Base-by-base conservation (phyloP, 2,797 vertebrate genomes). In the Fringilla coelebs region DNA sequence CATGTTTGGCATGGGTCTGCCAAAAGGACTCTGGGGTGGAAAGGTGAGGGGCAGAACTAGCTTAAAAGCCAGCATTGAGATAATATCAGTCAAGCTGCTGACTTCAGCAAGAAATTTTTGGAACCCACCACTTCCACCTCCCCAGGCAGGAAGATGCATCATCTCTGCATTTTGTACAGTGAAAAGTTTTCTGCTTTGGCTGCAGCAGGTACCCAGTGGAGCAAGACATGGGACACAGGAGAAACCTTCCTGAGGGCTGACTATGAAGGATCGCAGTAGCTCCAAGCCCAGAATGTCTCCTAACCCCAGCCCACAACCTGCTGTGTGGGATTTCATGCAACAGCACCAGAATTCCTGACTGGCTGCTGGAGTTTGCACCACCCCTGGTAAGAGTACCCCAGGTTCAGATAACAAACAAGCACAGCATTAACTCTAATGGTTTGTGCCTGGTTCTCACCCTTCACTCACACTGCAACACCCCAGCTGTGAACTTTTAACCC, bases 401-500 rank as follows among this genome's bases (percentile, higher is more conserved):
- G 51, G 38, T 11, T 10, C 51, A 86, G 83, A 21, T 60, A 86
- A 66, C 36, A 63, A 80, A 62, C 36, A 54, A 71, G 55, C 34
- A 22, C 58, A n/a, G 38, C 60, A 82, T 10, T 79, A 61, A 29
- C 89, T 76, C n/a, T 38, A 26, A 71, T 60, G 52, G 55, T 55
- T 60, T 54, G 63, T 63, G 40, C 88, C 81, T 60, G 48, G 13
- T 57, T 83, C 90, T 91, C 72, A 80, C 51, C 52, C 57, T 71
- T 62, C 45, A 6, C 36, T 83, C 45, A 2, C 60, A 51, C 70
- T 45, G 13, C 73, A 62, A 24, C 1, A 6, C 31, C 51, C 57
- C 32, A 74, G 79, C 49, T 51, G 57, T 78, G 91, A 88, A 85
- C 88, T 93, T 84, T 51, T 78, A 74, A 85, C 82, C 78, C 72